Base-by-base conservation (phyloP, 2,888 invertebrate species). In the Brachyopa scutellaris region DNA sequence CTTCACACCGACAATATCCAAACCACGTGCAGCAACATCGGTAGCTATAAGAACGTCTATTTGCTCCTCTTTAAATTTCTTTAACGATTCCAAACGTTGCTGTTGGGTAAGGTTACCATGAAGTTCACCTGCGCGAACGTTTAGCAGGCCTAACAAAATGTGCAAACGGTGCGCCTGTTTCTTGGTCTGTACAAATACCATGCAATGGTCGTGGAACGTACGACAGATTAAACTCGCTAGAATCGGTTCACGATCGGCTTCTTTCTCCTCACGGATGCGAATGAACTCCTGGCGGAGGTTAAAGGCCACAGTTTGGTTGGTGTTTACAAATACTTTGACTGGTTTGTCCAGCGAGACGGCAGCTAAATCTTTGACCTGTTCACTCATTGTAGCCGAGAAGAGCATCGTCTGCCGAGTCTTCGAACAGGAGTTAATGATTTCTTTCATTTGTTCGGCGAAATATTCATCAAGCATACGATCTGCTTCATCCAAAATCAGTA, bases 371-470 rank as follows among this genome's bases (percentile, higher is more conserved):
- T 97, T 95, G n/a, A 99, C 99, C 90, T 97, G 95, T 64, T 99
- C 99, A n/a, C 98, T 98, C 99, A 99, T 99, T 9, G 99, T 99
- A 31, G 99, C 99, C 0, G 99, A 99, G 92, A 99, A 99, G 72
- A 99, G 91, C 94, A 99, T 96, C 0, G 98, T 99, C 91, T 99
- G 99, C 7, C 99, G 93, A 11, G 95, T 97, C 70, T 94, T 93
- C 0, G 97, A 94, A 90, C 99, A 99, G 86, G 97, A 95, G 13
- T 95, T 94, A 55, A 99, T 96, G 86, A 99, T 97, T 91, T 99
- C 98, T 88, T 98, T 99, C 97, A 99, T 98, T 90, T 99, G 99
- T 85, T 99, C 98, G 0, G 97, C 97, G 91, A 99, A 99, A 90
- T 97, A 97, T 88, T 99, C 99, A 90, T 99, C 99, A 84, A 99